phyloP scores from a whole-genome alignment of 2,888 invertebrate species.

The Ectemnius lituratus region DNA sequence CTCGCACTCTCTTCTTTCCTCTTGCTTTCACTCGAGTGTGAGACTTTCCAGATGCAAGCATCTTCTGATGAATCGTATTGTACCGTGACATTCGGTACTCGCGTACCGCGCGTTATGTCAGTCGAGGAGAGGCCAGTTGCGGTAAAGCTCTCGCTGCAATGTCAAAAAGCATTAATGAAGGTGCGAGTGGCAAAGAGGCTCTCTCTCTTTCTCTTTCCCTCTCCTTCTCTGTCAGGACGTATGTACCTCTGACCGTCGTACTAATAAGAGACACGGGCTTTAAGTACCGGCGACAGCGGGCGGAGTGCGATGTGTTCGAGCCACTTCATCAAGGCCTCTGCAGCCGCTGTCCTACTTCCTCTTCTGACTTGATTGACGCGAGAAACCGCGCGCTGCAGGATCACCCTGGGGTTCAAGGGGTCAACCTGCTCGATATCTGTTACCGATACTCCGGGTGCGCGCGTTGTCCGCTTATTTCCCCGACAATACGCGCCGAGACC shows the following conservation, averaged over 20 bases:
- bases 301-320: background rate
- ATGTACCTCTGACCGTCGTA: constrained; percentile 16
- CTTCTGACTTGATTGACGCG: constrained; percentile 53
- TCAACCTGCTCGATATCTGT: constrained; percentile 53
- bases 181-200: constrained; percentile 1
- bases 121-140: background rate
- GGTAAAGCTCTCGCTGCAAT: background rate
- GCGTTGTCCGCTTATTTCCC: constrained; percentile 57
- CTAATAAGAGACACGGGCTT: constrained; percentile 1
- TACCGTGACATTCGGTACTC: background rate
- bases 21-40: too few relatives aligned
- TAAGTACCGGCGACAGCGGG: constrained; percentile 1
- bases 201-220: constrained; percentile 25
- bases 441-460: constrained; percentile 41
- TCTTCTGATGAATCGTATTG: background rate
- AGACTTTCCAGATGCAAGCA: too few relatives aligned
- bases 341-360: constrained; percentile 9
- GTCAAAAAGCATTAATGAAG: constrained; percentile 7
- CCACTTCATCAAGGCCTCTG: constrained; percentile 5
- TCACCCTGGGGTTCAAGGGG: constrained; percentile 44
- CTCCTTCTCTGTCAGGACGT: constrained; percentile 5
- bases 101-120: background rate
- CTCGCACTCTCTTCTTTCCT: too few relatives aligned
- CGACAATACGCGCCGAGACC: constrained; percentile 49
- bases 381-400: constrained; percentile 32